A percentile compares a stretch with the other conserved stretches of the same genome.
Evolutionary conservation across 2,797 vertebrate genomes (phyloP).

Genomic region (Pseudochirops cupreus): DNA sequence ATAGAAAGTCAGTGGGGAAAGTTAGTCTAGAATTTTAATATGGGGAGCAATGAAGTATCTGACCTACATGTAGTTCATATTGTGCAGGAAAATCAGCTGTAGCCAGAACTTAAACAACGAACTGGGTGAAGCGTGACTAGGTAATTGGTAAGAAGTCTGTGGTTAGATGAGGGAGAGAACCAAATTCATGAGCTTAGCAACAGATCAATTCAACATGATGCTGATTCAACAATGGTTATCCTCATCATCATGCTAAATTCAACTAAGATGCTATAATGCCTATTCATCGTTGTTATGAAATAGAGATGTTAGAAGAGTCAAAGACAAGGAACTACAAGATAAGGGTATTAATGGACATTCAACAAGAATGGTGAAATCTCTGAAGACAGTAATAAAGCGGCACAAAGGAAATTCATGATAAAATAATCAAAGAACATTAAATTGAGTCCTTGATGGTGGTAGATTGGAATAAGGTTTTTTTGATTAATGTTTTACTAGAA

Average conservation of each 20-base stretch:
- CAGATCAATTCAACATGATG: neutral
- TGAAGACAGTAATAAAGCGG: neutral
- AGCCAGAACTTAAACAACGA: neutral
- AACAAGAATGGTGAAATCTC: neutral
- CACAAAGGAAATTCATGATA: neutral
- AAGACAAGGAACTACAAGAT: neutral
- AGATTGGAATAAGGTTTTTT: neutral
- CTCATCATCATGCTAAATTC: no score
- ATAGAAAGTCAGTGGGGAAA: neutral
- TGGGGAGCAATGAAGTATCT: neutral
- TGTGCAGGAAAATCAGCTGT: neutral
- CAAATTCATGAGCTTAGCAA: neutral
- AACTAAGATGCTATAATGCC: neutral
- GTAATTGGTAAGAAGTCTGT: neutral
- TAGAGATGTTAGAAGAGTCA: neutral
- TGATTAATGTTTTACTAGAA: neutral
- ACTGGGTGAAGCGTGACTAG: neutral
- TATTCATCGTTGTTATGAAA: neutral
- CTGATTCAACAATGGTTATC: no score
- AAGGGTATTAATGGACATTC: neutral
- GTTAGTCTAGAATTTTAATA: neutral
- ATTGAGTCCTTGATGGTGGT: neutral
- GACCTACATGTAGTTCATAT: neutral
- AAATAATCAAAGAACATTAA: neutral
- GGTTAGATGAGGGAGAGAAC: neutral